These are phyloP conservation scores for Hydractinia symbiolongicarpus DNA, from an alignment of 30 jellyfish, hydroid and myxozoan species.

Conservation along the genomic window DNA sequence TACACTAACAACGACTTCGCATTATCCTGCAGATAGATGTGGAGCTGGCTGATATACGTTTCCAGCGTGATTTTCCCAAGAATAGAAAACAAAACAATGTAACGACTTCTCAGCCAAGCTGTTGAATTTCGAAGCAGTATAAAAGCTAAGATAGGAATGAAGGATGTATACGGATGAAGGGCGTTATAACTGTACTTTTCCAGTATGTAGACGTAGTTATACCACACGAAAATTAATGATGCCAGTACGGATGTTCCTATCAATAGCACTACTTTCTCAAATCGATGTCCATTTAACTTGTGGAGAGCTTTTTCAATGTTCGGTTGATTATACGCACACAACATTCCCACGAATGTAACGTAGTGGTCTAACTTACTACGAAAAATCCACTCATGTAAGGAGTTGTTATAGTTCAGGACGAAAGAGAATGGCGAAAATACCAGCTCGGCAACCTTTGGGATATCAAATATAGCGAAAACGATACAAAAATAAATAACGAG, in stretches of 20 bases:
- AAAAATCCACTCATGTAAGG: slow-evolving; percentile 87
- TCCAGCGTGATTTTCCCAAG: slow-evolving; percentile 93
- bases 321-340: slow-evolving; percentile 91
- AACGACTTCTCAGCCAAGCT: slow-evolving; percentile 41
- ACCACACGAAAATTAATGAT: slow-evolving; percentile 48
- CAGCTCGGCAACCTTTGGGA: slow-evolving; percentile 57
- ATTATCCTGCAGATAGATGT: slow-evolving; percentile 75
- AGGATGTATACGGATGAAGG: slow-evolving; percentile 87
- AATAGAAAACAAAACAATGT: slow-evolving; percentile 57
- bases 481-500: slow-evolving; percentile 50
- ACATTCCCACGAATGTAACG: slow-evolving; percentile 86
- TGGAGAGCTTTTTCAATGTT: slow-evolving; percentile 42
- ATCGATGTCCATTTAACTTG: slow-evolving; percentile 6
- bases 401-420: slow-evolving; percentile 43
- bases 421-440: slow-evolving; percentile 66
- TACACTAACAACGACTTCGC: slow-evolving; percentile 74
- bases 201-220: slow-evolving; percentile 49
- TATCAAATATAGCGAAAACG: slow-evolving; percentile 54
- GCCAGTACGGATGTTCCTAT: slow-evolving; percentile 11
- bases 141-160: slow-evolving; percentile 64
- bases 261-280: not conserved
- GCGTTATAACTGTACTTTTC: slow-evolving; percentile 64
- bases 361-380: slow-evolving; percentile 89
- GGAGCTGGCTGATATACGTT: slow-evolving; percentile 85
- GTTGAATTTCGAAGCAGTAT: slow-evolving; percentile 50